A percentile compares a stretch with the other conserved stretches of the same genome.
These are phyloP conservation scores for Gymnoscopelus braueri DNA, from an alignment of 2,797 vertebrate species.

Conservation along the genomic window DNA sequence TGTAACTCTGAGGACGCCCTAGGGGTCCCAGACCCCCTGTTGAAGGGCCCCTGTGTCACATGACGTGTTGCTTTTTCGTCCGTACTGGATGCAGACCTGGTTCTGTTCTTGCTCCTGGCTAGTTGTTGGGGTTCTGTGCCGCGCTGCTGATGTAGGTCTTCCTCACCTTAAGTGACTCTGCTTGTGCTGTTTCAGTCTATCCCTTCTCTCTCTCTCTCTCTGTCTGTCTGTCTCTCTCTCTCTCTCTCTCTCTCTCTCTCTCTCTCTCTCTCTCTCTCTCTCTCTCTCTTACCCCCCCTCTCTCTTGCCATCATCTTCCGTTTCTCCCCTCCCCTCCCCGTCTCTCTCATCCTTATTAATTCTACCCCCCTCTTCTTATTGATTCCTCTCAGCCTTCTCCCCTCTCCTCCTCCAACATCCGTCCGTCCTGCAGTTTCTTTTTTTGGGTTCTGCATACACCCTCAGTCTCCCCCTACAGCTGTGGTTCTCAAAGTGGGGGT, in stretches of 20 bases:
- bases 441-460: constrained; percentile 54
- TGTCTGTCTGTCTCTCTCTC: neutral
- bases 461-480: constrained; percentile 29
- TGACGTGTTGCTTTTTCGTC: too few relatives aligned
- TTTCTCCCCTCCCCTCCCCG: neutral
- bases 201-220: neutral
- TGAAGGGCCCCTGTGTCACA: too few relatives aligned
- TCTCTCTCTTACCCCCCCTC: neutral
- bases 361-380: neutral
- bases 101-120: too few relatives aligned
- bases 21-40: too few relatives aligned
- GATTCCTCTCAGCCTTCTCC: neutral
- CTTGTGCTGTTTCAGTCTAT: neutral
- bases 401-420: constrained; percentile 5
- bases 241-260: neutral
- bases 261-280: neutral
- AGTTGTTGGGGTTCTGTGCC: constrained; percentile 4
- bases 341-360: neutral
- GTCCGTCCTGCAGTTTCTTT: constrained; percentile 47
- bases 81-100: too few relatives aligned
- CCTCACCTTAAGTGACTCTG: constrained; percentile 42
- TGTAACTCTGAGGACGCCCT: too few relatives aligned
- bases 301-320: neutral
- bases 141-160: neutral
- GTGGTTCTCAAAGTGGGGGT: too few relatives aligned